Conservation (phyloP, 2,797 vertebrate species). For the Rhinogobio ventralis region DNA sequence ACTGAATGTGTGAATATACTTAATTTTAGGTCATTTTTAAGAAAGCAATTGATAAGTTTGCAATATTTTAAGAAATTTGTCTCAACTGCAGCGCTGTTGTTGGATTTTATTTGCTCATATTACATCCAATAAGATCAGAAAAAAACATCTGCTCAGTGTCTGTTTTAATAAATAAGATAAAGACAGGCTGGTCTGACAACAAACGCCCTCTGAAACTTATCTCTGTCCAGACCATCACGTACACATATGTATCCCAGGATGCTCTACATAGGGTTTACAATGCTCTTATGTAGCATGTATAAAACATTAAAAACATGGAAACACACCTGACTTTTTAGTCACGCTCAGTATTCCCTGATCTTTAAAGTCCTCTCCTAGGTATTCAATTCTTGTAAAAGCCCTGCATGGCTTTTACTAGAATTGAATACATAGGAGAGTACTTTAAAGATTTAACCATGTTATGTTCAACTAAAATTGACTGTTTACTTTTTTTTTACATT, state of each 20-base stretch:
- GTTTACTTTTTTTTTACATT: neutral
- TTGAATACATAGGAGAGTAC: neutral
- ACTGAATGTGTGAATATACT: neutral
- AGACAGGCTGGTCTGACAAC: neutral
- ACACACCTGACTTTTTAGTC: neutral
- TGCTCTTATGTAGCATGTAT: conserved; percentile 44
- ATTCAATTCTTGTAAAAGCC: neutral
- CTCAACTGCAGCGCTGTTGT: neutral
- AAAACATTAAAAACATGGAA: conserved; percentile 55
- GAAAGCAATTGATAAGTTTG: neutral
- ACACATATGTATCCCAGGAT: neutral
- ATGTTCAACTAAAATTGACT: neutral
- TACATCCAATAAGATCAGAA: neutral
- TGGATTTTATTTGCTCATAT: neutral
- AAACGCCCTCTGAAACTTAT: conserved; percentile 39
- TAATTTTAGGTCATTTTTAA: neutral
- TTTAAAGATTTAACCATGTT: neutral
- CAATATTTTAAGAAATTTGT: neutral
- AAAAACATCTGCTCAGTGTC: conserved; percentile 28
- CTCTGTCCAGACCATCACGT: neutral
- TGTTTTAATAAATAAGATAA: conserved; percentile 35
- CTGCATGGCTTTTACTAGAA: neutral
- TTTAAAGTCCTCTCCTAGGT: no score
- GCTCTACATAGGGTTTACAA: neutral
- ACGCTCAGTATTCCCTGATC: neutral